Base-by-base conservation (phyloP, 1,140 invertebrate genomes). In the Pseudomyrmex gracilis region DNA sequence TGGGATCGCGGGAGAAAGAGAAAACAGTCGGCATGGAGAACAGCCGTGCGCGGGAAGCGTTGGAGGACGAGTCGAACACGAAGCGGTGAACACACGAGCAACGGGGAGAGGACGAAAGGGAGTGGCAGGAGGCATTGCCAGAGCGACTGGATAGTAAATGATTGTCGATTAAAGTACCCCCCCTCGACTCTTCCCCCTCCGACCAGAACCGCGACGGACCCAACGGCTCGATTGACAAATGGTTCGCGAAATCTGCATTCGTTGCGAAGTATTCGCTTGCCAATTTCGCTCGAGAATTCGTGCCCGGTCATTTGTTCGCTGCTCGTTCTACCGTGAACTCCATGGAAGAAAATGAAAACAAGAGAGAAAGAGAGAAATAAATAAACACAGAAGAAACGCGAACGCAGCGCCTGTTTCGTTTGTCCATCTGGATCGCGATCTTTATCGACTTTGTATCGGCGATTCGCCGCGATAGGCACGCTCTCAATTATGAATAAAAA, bases 161-260 rank as follows among this genome's bases (percentile, higher is more conserved):
- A 93, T 92, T 86, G 92, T 91, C 93, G 91, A 93, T 93, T 93
- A 93, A 93, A 93, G 91, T 92, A 88, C 90, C 91, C 87, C 34
- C 34, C 7, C 34, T 7, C 34, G 5, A 34, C 34, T 34, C 34
- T 34, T 5, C 7, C 34, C 34, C 89, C 87, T 76, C 53, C 73
- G 77, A 63, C 61, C 76, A 82, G 73, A 73, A 73, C 17, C 70
- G 53, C 74, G 57, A 83, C 82, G 45, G 76, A 78, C 51, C 78
- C 60, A 68, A 34, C 68, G 78, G 61, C 82, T 86, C 87, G 89
- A 93, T 92, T 93, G 93, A 93, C 91, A 93, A 93, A 93, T 93
- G 91, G 90, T 89, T 89, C 78, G 86, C 89, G 90, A 92, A 90
- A 93, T 93, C 93, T 93, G 91, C 92, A 92, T 93, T 92, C 87